Evolutionary conservation across 2,888 invertebrate genomes (phyloP), one percentile per base, ranked within the genome.

Genomic region (Polymixis lichenea): DNA sequence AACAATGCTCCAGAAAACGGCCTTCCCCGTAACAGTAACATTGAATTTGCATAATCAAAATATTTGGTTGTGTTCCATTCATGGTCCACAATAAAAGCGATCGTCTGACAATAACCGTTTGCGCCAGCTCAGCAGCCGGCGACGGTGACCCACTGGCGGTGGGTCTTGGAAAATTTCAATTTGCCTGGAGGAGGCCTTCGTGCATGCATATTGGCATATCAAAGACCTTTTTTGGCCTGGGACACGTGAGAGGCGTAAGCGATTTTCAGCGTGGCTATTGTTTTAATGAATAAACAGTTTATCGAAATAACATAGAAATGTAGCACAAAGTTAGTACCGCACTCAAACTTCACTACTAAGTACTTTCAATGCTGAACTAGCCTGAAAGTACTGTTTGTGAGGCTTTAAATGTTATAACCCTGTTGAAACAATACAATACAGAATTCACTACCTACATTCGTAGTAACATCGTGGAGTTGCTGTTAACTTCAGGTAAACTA

Each of bases 171-270:
- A 90, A 92, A 92, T 93, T 93, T 92, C 92, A 93, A 93, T 93
- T 93, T 92, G 92, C 90, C 89, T 89, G 89, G 86, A 88, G 88
- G 87, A 87, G 87, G 88, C 88, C 89, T 90, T 91, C 90, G 87
- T 86, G 93, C 91, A 91, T 92, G 92, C 92, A 91, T 93, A 93
- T 93, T 92, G 92, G 90, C 90, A 90, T 92, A 91, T 93, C 93
- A 92, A 91, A 92, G 89, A 82, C 87, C 89, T 85, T 86, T 84
- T 82, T 64, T 66, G 68, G 72, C 49, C 46, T 75, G 83, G 80
- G 49, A 66, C 72, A 72, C 66, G 79, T 66, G 64, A 85, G 49
- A 78, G 49, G 76, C 77, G 67, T 5, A 2, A 60, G 84, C 84
- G 74, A 28, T 38, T 72, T 51, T 1, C 9, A 46, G 17, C 7